A percentile compares a stretch with the other conserved stretches of the same genome.
These are phyloP conservation scores for Xyrichtys novacula DNA, from an alignment of 2,797 vertebrate species.

Conservation along the genomic window DNA sequence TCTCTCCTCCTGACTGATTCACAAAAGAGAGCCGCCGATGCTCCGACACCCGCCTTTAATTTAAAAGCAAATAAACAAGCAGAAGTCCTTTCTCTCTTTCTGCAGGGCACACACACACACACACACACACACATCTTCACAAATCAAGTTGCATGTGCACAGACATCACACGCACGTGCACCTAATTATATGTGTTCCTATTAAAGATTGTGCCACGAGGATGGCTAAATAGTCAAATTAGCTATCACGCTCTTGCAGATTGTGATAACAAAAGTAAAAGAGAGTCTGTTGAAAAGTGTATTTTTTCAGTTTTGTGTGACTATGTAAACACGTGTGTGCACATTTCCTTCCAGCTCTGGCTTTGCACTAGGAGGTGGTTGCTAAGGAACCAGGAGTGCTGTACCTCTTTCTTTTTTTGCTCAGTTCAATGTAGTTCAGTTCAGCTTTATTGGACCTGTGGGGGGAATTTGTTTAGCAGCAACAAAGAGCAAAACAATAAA, in stretches of 20 bases:
- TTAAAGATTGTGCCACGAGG: neutral
- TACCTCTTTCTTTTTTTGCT: constrained; percentile 63
- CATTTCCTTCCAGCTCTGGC: constrained; percentile 71
- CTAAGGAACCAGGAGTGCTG: constrained; percentile 82
- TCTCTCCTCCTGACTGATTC: constrained; percentile 53
- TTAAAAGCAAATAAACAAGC: constrained; percentile 58
- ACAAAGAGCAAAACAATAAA: constrained; percentile 63
- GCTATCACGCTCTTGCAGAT: constrained; percentile 22
- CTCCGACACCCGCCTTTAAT: constrained; percentile 45
- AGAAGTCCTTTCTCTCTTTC: constrained; percentile 28
- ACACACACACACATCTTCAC: neutral
- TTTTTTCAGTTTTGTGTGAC: constrained; percentile 31
- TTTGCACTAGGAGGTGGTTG: constrained; percentile 81
- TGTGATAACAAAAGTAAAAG: constrained; percentile 24
- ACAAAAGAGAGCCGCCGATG: constrained; percentile 39
- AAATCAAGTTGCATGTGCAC: constrained; percentile 13
- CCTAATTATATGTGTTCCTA: neutral
- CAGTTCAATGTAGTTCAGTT: constrained; percentile 53
- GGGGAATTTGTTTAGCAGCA: constrained; percentile 65
- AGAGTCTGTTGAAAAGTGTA: constrained; percentile 40
- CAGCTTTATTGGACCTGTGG: constrained; percentile 59
- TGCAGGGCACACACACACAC: constrained; percentile 24
- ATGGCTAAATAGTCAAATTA: constrained; percentile 8
- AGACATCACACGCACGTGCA: neutral
- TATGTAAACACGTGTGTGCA: constrained; percentile 28